Conservation (phyloP, 1,140 invertebrate species). For the Helicoverpa zea region DNA sequence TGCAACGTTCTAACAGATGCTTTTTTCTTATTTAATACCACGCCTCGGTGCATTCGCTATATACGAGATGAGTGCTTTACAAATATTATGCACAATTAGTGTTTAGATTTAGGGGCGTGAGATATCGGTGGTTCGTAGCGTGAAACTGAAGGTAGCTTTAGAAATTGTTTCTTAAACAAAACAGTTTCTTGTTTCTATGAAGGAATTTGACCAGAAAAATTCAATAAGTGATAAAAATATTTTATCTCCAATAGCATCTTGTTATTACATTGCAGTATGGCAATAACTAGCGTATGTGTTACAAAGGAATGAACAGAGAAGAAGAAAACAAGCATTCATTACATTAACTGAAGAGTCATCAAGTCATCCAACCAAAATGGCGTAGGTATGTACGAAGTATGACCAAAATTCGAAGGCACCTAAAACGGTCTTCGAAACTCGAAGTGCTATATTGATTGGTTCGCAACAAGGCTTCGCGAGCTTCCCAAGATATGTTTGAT, state of each 20-base stretch:
- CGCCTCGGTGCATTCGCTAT: slow-evolving; percentile 40
- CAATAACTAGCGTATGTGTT: too few relatives aligned
- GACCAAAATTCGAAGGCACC: neutral
- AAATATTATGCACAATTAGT: slow-evolving; percentile 33
- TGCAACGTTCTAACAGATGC: slow-evolving; percentile 25
- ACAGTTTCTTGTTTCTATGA: neutral
- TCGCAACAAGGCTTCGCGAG: slow-evolving; percentile 21
- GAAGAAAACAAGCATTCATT: too few relatives aligned
- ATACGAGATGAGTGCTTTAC: slow-evolving; percentile 13
- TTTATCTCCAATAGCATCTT: too few relatives aligned
- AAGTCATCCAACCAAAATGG: neutral
- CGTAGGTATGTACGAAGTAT: neutral
- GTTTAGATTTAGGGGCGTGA: neutral
- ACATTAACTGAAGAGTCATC: too few relatives aligned
- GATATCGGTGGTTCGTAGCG: neutral
- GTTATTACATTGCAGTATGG: too few relatives aligned
- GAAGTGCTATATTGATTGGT: slow-evolving; percentile 13
- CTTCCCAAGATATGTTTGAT: slow-evolving; percentile 36
- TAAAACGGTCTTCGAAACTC: neutral
- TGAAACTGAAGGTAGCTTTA: too few relatives aligned
- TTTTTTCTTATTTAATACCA: slow-evolving; percentile 61
- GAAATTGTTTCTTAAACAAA: too few relatives aligned
- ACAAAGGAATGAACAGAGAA: too few relatives aligned
- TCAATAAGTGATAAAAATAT: neutral
- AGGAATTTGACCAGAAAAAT: neutral